These are phyloP conservation scores for Pseudorhiza aurosa DNA, from an alignment of 30 jellyfish, hydroid and myxozoan genomes.

Conservation along the genomic window DNA sequence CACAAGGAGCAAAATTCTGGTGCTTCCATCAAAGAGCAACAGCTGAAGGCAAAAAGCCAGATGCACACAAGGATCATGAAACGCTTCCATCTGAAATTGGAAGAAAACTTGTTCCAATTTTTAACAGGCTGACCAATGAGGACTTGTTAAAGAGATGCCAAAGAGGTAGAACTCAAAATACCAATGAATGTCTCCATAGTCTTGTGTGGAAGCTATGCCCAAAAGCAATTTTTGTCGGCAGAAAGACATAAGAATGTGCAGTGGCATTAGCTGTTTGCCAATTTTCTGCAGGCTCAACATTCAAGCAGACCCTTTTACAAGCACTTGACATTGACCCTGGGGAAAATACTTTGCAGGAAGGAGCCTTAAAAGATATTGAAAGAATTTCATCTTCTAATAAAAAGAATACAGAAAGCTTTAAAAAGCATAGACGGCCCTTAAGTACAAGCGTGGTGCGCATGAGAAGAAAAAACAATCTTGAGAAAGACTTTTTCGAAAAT, in stretches of 20 bases:
- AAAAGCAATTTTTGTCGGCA: slow-evolving; percentile 36
- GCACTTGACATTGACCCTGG: slow-evolving; percentile 30
- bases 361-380: no score
- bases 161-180: slow-evolving; percentile 43
- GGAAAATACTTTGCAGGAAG: no score
- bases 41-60: slow-evolving; percentile 28
- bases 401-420: no score
- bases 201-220: slow-evolving; percentile 39
- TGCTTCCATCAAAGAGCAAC: slow-evolving; percentile 45
- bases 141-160: slow-evolving; percentile 17
- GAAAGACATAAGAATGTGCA: slow-evolving; percentile 31
- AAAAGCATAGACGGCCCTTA: no score
- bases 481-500: no score
- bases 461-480: no score
- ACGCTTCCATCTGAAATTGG: slow-evolving; percentile 46
- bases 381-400: no score
- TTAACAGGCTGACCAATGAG: slow-evolving; percentile 12
- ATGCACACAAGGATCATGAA: slow-evolving; percentile 24
- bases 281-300: slow-evolving; percentile 23
- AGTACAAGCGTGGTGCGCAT: no score
- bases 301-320: not conserved
- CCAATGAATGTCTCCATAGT: slow-evolving; percentile 31
- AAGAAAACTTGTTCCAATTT: slow-evolving; percentile 38
- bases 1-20: slow-evolving; percentile 40
- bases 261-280: slow-evolving; percentile 36